Evolutionary conservation across 2,797 vertebrate genomes (phyloP).

Genomic region (Aulostomus chinensis): DNA sequence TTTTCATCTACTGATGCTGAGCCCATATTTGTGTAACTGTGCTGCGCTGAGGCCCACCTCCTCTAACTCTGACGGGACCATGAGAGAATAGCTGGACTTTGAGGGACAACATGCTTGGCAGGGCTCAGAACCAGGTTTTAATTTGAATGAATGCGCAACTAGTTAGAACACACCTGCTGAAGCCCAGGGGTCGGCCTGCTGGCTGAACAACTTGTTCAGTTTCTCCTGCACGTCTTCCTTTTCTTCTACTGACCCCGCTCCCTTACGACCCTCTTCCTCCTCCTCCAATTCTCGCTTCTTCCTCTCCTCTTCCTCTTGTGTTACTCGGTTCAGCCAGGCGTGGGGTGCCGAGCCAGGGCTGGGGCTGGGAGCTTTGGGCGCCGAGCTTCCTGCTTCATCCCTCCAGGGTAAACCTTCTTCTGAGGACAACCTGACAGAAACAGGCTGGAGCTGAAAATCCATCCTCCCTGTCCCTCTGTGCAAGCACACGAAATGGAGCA

Average conservation of each 20-base stretch:
- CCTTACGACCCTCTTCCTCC: conserved; percentile 45
- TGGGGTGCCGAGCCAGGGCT: conserved; percentile 57
- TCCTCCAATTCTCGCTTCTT: conserved; percentile 73
- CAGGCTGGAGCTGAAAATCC: fast-evolving
- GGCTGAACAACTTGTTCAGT: conserved; percentile 87
- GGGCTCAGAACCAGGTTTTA: too few species aligned
- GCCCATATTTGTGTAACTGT: too few species aligned
- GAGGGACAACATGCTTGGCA: too few species aligned
- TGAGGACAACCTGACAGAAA: conserved; percentile 61
- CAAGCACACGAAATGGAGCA: too few species aligned
- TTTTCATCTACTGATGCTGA: too few species aligned
- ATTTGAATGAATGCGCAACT: too few species aligned
- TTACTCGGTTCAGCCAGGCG: conserved; percentile 82
- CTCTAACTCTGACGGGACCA: too few species aligned
- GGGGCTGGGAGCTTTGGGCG: conserved; percentile 55
- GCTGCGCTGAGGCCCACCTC: too few species aligned
- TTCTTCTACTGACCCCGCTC: conserved; percentile 25
- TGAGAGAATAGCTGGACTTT: too few species aligned
- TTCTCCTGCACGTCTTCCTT: conserved; percentile 86
- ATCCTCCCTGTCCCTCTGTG: too few species aligned
- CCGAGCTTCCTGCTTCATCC: conserved; percentile 63
- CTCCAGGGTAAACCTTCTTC: conserved; percentile 69
- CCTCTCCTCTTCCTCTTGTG: conserved; percentile 87
- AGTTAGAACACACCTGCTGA: conserved; percentile 58
- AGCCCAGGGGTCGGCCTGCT: conserved; percentile 79